Evolutionary conservation across 2,888 invertebrate species (phyloP).

Genomic region (Xylota sylvarum): DNA sequence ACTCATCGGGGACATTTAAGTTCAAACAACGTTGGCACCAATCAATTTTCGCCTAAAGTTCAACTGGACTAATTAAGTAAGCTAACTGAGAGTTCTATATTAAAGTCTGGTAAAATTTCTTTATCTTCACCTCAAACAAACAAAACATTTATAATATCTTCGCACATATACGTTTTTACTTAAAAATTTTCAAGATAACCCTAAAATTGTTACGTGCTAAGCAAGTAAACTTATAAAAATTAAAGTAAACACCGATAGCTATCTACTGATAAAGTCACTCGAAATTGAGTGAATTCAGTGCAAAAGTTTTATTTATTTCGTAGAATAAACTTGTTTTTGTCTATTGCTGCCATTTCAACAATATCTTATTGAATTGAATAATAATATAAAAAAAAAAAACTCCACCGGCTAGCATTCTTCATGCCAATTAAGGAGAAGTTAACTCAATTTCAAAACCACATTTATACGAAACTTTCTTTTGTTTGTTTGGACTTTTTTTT

Average conservation of each 20-base stretch:
- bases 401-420: constrained; percentile 10
- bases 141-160: background rate
- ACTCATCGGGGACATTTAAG: background rate
- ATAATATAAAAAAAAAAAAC: background rate
- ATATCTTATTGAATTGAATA: constrained; percentile 14
- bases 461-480: constrained; percentile 25
- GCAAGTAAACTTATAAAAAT: constrained; percentile 5
- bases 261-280: constrained; percentile 45
- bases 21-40: background rate
- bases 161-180: too few relatives aligned
- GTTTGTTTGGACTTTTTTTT: constrained; percentile 3
- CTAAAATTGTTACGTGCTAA: background rate
- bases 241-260: constrained; percentile 42
- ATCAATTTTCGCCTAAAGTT: background rate
- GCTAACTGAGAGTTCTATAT: background rate
- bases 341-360: background rate
- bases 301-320: constrained; percentile 7
- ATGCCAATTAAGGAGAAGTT: constrained; percentile 37
- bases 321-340: constrained; percentile 18
- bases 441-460: constrained; percentile 26
- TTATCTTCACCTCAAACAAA: background rate
- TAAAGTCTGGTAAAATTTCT: background rate
- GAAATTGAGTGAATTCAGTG: constrained; percentile 21
- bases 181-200: constrained; percentile 4
- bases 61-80: background rate